A percentile compares a stretch with the other conserved stretches of the same genome.
Evolutionary conservation across 2,113 vertebrate genomes (phyloP).

Genomic region (Tonatia bakeri): DNA sequence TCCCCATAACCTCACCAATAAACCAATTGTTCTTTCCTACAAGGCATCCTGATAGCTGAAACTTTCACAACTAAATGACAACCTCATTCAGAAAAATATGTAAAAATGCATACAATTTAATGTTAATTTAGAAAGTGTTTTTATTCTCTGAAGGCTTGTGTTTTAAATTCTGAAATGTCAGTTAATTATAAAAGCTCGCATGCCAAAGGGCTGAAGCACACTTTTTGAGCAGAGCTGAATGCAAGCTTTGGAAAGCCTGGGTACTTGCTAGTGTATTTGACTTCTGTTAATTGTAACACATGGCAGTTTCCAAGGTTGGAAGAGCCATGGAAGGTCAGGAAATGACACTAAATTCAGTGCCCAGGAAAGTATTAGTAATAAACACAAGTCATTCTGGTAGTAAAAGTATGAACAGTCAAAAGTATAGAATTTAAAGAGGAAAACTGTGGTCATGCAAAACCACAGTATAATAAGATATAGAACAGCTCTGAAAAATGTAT

Average conservation of each 20-base stretch:
- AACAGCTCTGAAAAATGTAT: not conserved
- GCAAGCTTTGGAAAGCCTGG: not conserved
- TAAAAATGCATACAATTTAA: not conserved
- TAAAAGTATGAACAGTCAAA: not conserved
- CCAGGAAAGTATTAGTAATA: not conserved
- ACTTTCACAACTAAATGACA: not conserved
- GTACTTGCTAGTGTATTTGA: no score
- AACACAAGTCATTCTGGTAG: not conserved
- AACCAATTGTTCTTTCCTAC: not conserved
- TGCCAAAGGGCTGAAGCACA: not conserved
- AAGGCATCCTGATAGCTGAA: not conserved
- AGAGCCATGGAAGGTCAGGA: not conserved
- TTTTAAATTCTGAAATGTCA: not conserved
- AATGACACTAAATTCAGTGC: not conserved
- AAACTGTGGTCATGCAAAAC: not conserved
- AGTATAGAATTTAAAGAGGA: not conserved
- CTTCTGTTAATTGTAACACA: not conserved
- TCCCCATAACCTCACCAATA: not conserved
- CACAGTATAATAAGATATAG: not conserved
- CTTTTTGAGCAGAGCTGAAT: not conserved
- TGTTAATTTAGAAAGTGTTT: not conserved
- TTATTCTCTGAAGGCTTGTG: not conserved
- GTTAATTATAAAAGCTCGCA: not conserved
- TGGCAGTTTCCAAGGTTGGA: not conserved
- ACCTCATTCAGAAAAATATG: not conserved